Conservation (phyloP, 2,797 vertebrate genomes). For the Crossoptilon crossoptilon region DNA sequence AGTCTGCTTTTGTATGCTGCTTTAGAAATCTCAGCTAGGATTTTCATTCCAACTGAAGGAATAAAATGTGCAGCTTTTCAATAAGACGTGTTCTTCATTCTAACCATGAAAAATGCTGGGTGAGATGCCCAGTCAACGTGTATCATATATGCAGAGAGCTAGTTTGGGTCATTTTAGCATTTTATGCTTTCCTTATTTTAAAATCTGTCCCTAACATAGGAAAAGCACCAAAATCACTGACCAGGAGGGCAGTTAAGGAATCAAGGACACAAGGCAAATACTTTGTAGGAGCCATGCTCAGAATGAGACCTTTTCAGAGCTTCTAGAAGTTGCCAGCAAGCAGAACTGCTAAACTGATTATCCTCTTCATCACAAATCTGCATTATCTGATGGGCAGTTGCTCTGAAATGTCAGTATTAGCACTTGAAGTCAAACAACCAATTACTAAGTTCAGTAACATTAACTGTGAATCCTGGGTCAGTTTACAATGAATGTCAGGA, state of each 20-base stretch:
- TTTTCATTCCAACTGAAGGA: neutral
- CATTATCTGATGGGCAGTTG: accelerated
- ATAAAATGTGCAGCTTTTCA: neutral
- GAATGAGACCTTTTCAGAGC: neutral
- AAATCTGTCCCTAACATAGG: neutral
- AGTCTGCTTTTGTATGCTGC: neutral
- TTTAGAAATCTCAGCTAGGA: neutral
- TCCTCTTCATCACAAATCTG: neutral
- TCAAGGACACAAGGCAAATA: neutral
- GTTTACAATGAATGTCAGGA: neutral
- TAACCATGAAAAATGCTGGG: neutral
- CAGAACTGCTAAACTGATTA: neutral
- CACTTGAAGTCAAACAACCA: conserved; percentile 13
- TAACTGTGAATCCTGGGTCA: conserved; percentile 17
- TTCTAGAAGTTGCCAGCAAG: neutral
- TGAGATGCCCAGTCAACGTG: neutral
- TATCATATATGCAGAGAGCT: neutral
- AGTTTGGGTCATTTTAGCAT: neutral
- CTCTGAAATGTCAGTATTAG: conserved; percentile 9
- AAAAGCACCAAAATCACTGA: neutral
- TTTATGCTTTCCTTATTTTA: neutral
- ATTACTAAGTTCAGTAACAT: neutral
- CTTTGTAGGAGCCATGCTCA: neutral
- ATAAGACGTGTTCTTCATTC: neutral
- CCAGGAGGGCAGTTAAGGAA: neutral